phyloP scores from a whole-genome alignment of 2,888 invertebrate genomes.

The Lasioglossum calceatum region DNA sequence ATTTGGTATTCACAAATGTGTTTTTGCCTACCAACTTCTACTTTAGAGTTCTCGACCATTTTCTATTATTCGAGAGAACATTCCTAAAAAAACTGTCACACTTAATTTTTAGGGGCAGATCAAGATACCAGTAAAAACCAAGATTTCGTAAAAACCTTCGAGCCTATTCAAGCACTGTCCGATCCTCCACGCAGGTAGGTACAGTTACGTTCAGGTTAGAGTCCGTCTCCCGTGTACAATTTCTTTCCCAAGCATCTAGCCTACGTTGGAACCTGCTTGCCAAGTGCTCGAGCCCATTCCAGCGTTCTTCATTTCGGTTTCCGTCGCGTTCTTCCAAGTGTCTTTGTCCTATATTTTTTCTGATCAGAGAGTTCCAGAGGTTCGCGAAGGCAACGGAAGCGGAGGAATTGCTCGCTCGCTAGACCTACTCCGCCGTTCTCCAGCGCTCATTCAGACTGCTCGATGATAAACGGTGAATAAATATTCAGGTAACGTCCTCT shows the following conservation, averaged over 20 bases:
- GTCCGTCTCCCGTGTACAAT: not conserved
- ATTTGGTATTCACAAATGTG: not conserved
- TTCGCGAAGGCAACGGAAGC: not conserved
- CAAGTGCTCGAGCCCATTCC: not conserved
- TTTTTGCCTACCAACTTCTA: not conserved
- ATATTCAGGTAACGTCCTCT: slow-evolving; percentile 54
- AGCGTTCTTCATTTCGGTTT: not conserved
- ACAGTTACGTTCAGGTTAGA: not conserved
- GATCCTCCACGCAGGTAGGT: not conserved
- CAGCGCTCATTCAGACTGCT: slow-evolving; percentile 30
- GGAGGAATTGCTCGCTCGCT: slow-evolving; percentile 15
- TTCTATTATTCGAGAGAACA: not conserved
- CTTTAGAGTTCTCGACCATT: not conserved
- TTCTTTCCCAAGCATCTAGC: not conserved
- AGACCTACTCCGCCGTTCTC: not conserved
- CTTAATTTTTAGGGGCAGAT: not conserved
- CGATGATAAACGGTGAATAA: slow-evolving; percentile 43
- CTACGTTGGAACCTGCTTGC: not conserved
- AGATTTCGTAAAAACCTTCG: not conserved
- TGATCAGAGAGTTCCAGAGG: not conserved
- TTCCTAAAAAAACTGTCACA: not conserved
- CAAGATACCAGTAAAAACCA: not conserved
- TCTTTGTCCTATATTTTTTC: slow-evolving; percentile 2
- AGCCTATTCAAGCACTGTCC: not conserved
- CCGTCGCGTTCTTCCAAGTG: not conserved